phyloP scores from a whole-genome alignment of 2,113 vertebrate genomes.

The Danionella cerebrum region DNA sequence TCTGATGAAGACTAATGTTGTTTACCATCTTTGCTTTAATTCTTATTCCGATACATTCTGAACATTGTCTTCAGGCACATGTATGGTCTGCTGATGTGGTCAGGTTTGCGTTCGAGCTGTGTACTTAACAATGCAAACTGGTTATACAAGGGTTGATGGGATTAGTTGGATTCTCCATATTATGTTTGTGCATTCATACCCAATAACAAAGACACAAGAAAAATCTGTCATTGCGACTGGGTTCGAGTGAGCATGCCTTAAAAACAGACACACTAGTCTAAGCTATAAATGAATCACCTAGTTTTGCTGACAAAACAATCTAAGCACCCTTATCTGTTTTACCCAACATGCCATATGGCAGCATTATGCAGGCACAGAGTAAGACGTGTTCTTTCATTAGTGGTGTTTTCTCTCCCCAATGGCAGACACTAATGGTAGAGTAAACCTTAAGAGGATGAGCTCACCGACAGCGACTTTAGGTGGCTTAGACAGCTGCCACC shows the following conservation, averaged over 20 bases:
- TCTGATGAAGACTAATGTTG: too few relatives aligned
- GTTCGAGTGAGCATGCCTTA: neutral
- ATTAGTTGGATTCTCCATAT: slow-evolving; percentile 31
- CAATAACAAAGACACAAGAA: slow-evolving; percentile 29
- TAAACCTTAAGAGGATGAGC: slow-evolving; percentile 53
- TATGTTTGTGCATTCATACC: slow-evolving; percentile 32
- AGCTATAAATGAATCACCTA: slow-evolving; percentile 5
- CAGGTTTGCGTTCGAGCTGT: slow-evolving; percentile 25
- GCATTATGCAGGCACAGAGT: slow-evolving; percentile 11
- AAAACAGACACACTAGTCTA: neutral
- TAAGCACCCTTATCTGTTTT: slow-evolving; percentile 18
- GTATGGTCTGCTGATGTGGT: neutral
- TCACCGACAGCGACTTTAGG: slow-evolving; percentile 45
- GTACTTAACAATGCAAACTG: slow-evolving; percentile 39
- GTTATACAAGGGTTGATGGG: slow-evolving; percentile 36
- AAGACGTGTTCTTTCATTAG: slow-evolving; percentile 55
- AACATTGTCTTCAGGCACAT: neutral
- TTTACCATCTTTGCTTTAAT: too few relatives aligned
- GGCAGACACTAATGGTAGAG: slow-evolving; percentile 40
- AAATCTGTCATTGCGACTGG: neutral
- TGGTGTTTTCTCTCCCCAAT: slow-evolving; percentile 12
- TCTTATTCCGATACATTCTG: too few relatives aligned
- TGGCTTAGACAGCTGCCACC: slow-evolving; percentile 57
- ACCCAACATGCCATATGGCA: slow-evolving; percentile 45
- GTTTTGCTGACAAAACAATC: slow-evolving; percentile 18